Percentiles rank a stretch among this genome's conserved stretches.
phyloP scores from a whole-genome alignment of 2,888 invertebrate species.

The Melanotus villosus region DNA sequence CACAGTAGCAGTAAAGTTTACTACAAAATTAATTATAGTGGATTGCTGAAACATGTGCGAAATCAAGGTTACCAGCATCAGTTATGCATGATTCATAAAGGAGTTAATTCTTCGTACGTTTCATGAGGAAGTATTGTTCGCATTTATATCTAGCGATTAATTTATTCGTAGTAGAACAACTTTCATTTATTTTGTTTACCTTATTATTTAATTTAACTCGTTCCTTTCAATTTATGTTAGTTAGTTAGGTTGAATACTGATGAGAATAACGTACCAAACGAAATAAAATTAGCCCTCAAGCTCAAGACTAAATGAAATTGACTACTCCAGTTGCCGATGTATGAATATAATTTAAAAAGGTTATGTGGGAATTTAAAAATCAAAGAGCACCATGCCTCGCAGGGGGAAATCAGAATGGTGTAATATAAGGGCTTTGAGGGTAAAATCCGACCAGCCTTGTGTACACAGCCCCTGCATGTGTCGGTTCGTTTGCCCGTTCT shows the following conservation, averaged over 20 bases:
- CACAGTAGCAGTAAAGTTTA: not conserved
- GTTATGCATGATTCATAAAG: conserved; percentile 2
- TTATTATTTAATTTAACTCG: not conserved
- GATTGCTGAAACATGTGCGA: not conserved
- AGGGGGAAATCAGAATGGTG: conserved; percentile 37
- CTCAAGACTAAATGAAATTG: no score
- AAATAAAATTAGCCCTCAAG: no score
- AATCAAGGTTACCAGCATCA: conserved; percentile 17
- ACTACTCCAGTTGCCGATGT: not conserved
- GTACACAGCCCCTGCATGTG: conserved; percentile 47
- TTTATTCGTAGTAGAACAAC: conserved; percentile 2
- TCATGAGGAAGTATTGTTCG: not conserved
- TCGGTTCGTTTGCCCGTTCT: conserved; percentile 50
- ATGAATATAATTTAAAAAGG: conserved; percentile 28
- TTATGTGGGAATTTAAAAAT: conserved; percentile 42
- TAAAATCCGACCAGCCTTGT: conserved; percentile 40
- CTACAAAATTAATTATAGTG: conserved; percentile 3
- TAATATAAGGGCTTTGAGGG: conserved; percentile 46
- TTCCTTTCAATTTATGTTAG: no score
- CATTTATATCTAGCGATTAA: not conserved
- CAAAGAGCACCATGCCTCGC: conserved; percentile 39
- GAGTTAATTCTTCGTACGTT: conserved; percentile 2
- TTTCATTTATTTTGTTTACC: not conserved
- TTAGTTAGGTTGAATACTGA: no score
- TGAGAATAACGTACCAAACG: no score